Percentiles rank a stretch among this genome's conserved stretches.
Conservation (phyloP, 2,113 vertebrate species). For the Pelodiscus sinensis region DNA sequence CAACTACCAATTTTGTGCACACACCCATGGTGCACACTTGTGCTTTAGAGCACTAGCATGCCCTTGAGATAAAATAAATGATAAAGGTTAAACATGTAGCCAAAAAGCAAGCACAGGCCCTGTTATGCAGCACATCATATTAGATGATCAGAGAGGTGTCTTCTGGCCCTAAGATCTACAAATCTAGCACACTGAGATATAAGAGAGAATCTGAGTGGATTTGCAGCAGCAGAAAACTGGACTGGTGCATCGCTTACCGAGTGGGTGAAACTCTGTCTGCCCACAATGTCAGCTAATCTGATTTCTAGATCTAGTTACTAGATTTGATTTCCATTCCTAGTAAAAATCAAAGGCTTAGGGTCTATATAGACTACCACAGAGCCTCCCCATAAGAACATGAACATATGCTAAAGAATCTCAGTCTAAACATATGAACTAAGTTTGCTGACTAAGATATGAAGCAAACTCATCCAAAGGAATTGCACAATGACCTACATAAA, state of each 20-base stretch:
- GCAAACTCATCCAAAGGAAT: constrained; percentile 7
- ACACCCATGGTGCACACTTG: not conserved
- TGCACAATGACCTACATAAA: constrained; percentile 22
- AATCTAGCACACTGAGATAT: not conserved
- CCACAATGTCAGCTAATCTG: not conserved
- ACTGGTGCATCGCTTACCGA: not conserved
- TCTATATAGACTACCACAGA: not conserved
- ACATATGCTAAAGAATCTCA: not conserved
- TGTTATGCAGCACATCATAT: not conserved
- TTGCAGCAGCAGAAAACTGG: not conserved
- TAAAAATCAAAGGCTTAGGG: not conserved
- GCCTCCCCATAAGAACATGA: not conserved
- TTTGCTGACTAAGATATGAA: not conserved
- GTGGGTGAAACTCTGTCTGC: not conserved
- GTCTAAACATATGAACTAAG: not conserved
- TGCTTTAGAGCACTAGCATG: not conserved
- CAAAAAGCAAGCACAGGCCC: not conserved
- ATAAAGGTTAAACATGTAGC: not conserved
- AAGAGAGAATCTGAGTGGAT: not conserved
- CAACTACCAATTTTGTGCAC: not conserved
- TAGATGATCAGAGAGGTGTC: not conserved
- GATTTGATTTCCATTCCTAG: no score
- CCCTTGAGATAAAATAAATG: not conserved
- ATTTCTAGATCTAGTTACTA: no score
- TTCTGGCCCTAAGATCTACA: not conserved